phyloP scores from a whole-genome alignment of 2,888 invertebrate species.

The Lasioglossum pauxillum region DNA sequence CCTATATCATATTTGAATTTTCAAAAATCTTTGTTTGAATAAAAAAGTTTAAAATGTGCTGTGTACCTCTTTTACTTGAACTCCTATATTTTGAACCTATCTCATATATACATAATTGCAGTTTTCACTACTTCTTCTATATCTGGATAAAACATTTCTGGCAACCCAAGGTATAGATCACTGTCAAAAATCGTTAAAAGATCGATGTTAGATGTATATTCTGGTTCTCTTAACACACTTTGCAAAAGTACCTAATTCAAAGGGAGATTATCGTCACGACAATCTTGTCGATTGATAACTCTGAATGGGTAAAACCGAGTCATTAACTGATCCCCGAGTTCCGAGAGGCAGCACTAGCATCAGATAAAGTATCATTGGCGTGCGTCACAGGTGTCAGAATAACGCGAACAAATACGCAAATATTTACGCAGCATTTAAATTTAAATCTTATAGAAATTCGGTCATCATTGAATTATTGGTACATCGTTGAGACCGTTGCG shows the following conservation, averaged over 20 bases:
- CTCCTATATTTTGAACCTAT: too few relatives aligned
- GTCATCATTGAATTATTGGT: neutral
- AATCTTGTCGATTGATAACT: neutral
- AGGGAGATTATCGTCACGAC: neutral
- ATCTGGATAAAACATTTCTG: too few relatives aligned
- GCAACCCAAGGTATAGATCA: too few relatives aligned
- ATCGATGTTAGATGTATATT: neutral
- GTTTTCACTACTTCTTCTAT: too few relatives aligned
- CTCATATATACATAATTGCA: too few relatives aligned
- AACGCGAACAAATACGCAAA: neutral
- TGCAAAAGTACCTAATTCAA: neutral
- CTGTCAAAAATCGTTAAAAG: neutral
- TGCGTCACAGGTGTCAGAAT: neutral
- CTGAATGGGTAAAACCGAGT: neutral
- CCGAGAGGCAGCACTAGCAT: neutral
- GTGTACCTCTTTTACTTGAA: too few relatives aligned
- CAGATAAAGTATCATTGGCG: neutral
- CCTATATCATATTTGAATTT: too few relatives aligned
- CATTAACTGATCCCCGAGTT: neutral
- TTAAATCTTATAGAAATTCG: neutral
- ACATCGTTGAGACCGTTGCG: neutral
- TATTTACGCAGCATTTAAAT: slow-evolving; percentile 25
- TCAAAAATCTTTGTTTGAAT: too few relatives aligned
- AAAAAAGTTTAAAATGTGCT: too few relatives aligned
- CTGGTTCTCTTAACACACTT: neutral